Evolutionary conservation across 1,140 invertebrate genomes (phyloP).

Genomic region (Caenorhabditis latens): DNA sequence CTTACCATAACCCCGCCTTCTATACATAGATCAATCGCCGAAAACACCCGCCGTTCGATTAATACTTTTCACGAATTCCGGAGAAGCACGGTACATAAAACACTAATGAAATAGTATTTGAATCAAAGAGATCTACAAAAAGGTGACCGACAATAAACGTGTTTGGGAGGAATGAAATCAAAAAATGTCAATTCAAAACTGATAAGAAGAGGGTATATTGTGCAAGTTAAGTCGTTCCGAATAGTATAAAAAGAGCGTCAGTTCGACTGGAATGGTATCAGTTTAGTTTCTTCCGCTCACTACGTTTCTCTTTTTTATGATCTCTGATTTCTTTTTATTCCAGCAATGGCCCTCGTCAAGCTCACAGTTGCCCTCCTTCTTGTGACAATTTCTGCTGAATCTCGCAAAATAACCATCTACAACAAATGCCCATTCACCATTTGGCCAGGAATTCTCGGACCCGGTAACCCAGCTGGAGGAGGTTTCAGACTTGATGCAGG

Average conservation of each 20-base stretch:
- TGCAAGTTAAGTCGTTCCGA: background rate
- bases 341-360: constrained; percentile 11
- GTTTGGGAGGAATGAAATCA: background rate
- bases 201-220: constrained; percentile 21
- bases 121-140: background rate
- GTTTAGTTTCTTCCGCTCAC: background rate
- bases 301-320: background rate
- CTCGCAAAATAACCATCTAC: constrained; percentile 35
- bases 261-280: background rate
- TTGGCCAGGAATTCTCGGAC: constrained; percentile 67
- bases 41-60: background rate
- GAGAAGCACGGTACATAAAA: constrained; percentile 30
- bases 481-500: constrained; percentile 61
- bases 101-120: background rate
- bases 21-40: background rate
- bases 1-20: background rate
- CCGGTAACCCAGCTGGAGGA: constrained; percentile 57
- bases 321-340: background rate
- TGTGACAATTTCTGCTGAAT: background rate
- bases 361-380: background rate
- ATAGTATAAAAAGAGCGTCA: constrained; percentile 5
- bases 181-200: constrained; percentile 20
- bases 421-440: constrained; percentile 67
- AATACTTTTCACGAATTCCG: background rate
- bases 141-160: background rate